Conservation (phyloP, 2,888 invertebrate genomes). For the Eudemis profundana region DNA sequence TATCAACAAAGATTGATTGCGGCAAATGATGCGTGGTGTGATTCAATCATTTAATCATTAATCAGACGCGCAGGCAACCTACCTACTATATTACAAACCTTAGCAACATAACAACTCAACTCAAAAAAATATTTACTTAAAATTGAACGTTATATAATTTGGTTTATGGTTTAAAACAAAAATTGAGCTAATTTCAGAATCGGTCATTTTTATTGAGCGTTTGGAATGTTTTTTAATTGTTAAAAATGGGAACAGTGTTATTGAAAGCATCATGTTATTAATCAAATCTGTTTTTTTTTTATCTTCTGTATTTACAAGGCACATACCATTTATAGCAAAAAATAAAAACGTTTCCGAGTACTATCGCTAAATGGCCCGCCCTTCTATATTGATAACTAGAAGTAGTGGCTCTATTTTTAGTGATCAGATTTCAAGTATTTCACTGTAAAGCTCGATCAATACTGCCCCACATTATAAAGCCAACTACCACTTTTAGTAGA, state of each 20-base stretch:
- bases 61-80: constrained; percentile 23
- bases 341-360: too few relatives aligned
- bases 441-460: too few relatives aligned
- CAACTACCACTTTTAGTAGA: too few relatives aligned
- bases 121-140: neutral
- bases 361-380: too few relatives aligned
- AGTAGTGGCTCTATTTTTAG: too few relatives aligned
- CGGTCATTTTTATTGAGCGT: constrained; percentile 7
- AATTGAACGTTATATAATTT: neutral
- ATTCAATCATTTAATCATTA: constrained; percentile 41
- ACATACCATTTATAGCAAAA: too few relatives aligned
- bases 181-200: neutral
- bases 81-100: constrained; percentile 4
- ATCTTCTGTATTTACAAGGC: too few relatives aligned
- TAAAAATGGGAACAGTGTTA: neutral
- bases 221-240: constrained; percentile 7
- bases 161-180: neutral
- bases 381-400: too few relatives aligned
- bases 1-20: constrained; percentile 39
- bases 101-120: neutral
- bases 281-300: neutral
- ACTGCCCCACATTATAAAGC: too few relatives aligned
- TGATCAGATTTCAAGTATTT: too few relatives aligned
- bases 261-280: constrained; percentile 6
- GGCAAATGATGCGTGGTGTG: constrained; percentile 37